phyloP scores from a whole-genome alignment of 92 coral and sea anemone genomes.

The Porites divaricata region DNA sequence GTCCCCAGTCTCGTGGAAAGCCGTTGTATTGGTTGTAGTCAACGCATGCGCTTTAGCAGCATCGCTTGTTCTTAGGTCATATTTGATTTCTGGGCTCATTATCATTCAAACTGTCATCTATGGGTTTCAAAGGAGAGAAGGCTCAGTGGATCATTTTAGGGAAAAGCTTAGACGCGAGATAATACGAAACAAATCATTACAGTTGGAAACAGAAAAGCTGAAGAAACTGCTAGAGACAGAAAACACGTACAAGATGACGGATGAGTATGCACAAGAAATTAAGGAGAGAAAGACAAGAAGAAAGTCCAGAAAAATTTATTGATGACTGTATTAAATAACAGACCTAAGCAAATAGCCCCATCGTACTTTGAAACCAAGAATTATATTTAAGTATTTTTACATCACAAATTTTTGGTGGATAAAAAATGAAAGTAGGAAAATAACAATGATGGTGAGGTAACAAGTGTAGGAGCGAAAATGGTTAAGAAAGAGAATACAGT shows the following conservation, averaged over 20 bases:
- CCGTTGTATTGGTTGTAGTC: slow-evolving; percentile 43
- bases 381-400: too few species aligned
- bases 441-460: not conserved
- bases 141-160: slow-evolving; percentile 48
- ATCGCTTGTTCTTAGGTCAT: slow-evolving; percentile 66
- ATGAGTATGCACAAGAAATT: slow-evolving; percentile 75
- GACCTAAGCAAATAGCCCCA: not conserved
- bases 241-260: slow-evolving; percentile 75
- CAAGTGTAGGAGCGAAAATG: not conserved
- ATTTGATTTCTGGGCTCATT: slow-evolving; percentile 59
- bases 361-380: not conserved
- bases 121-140: slow-evolving; percentile 33
- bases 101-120: slow-evolving; percentile 60
- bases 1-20: slow-evolving; percentile 32
- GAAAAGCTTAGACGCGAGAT: slow-evolving; percentile 64
- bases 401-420: not conserved
- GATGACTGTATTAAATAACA: not conserved
- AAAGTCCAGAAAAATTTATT: slow-evolving; percentile 2
- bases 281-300: slow-evolving; percentile 40
- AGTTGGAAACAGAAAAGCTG: slow-evolving; percentile 71
- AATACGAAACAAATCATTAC: slow-evolving; percentile 62
- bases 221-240: slow-evolving; percentile 78
- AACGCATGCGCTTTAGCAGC: slow-evolving; percentile 54
- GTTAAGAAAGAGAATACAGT: too few species aligned
- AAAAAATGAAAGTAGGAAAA: not conserved